Base-by-base conservation (phyloP, 2,888 invertebrate species). In the Mechanitis messenoides region DNA sequence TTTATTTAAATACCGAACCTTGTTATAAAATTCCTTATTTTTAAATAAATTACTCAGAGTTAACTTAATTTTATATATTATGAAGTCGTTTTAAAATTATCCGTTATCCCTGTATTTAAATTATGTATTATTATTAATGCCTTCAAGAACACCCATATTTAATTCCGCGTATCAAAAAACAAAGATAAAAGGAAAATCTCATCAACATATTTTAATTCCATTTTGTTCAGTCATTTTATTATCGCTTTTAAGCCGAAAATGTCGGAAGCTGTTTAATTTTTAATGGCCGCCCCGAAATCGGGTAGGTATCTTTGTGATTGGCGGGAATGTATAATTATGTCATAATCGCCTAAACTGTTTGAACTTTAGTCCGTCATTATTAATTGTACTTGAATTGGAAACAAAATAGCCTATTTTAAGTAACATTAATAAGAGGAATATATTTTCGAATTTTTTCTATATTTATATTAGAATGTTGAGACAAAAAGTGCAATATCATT, bases 311-410 rank as follows among this genome's bases (percentile, higher is more conserved):
- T 31, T 50, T 31, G 31, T 3, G 31, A 50, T 50, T 31, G 50
- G 47, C 47, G 11, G 50, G 50, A 50, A 31, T 50, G 11, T 50
- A 50, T 50, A 50, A 50, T 50, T 50, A 50, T 31, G 31, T 50
- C 50, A 11, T 50, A 50, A 50, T 28, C 31, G 28, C 47, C 28
- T 47, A 47, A 47, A n/a, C n/a, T 47, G 20, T 20, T 28, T 47
- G n/a, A 47, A 50, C 50, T 47, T 47, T n/a, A 47, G 12, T 47
- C 20, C 20, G 20, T 7, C 50, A 50, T 50, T 31, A 50, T 50
- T 50, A 31, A 50, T 31, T 9, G 31, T 42, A 3, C 3, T 42
- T 20, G 20, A 20, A 20, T 42, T 42, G 42, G 3, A 42, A 42
- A 42, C 3, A 35, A 35, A 35, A 35, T 6, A 35, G 20, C 20